Conservation (phyloP, 2,113 vertebrate species). For the Aplodontia rufa region DNA sequence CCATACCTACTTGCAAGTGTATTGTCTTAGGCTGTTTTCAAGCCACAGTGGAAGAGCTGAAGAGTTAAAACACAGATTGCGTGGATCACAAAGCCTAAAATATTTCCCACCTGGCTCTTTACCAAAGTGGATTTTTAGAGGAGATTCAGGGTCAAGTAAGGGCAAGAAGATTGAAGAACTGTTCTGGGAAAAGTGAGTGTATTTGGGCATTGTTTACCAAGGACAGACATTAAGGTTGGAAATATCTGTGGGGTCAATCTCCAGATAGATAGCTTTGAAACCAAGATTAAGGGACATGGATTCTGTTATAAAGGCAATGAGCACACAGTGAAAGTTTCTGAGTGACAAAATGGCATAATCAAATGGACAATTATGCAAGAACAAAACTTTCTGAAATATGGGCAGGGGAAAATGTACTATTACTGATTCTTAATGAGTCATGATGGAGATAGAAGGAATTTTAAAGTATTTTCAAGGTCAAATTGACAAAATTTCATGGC, state of each 20-base stretch:
- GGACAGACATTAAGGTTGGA: not conserved
- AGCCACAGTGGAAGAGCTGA: not conserved
- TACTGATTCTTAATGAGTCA: not conserved
- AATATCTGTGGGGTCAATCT: not conserved
- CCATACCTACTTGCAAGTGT: not conserved
- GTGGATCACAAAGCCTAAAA: not conserved
- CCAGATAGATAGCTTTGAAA: constrained; percentile 1
- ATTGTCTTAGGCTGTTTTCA: constrained; percentile 12
- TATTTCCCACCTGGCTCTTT: constrained; percentile 22
- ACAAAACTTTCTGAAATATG: constrained; percentile 30
- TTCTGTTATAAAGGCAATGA: not conserved
- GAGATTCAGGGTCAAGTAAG: not conserved
- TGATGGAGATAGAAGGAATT: not conserved
- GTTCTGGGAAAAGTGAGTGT: not conserved
- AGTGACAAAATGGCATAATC: not conserved
- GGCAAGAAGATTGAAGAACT: not conserved
- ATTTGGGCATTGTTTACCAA: not conserved
- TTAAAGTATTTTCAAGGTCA: constrained; percentile 14
- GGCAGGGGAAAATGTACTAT: not conserved
- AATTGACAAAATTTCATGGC: not conserved
- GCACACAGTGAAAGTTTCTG: not conserved
- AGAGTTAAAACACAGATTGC: not conserved
- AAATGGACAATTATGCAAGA: constrained; percentile 7
- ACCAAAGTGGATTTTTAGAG: constrained; percentile 24
- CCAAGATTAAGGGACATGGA: not conserved